These are phyloP conservation scores for Myiozetetes cayanensis DNA, from an alignment of 2,113 vertebrate genomes.

Conservation along the genomic window DNA sequence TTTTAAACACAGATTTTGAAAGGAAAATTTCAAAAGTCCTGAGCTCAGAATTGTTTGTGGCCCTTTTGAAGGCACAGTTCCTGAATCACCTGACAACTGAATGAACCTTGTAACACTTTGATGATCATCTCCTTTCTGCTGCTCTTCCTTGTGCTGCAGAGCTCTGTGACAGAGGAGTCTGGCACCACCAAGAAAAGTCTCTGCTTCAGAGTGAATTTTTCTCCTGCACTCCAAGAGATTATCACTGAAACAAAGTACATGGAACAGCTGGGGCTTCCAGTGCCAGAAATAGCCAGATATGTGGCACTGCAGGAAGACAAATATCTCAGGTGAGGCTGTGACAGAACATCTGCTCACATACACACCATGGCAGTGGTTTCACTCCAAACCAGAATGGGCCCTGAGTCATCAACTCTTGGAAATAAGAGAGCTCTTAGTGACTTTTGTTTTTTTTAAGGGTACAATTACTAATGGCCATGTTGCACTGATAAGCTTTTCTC, in stretches of 20 bases:
- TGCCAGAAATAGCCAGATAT: conserved; percentile 77
- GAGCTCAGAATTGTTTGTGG: not conserved
- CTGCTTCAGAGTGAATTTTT: conserved; percentile 81
- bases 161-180: not conserved
- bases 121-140: not conserved
- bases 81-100: not conserved
- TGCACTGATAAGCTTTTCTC: not conserved
- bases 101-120: not conserved
- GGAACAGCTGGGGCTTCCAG: conserved; percentile 76
- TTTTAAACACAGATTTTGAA: not conserved
- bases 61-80: not conserved
- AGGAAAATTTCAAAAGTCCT: not conserved
- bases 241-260: conserved; percentile 85
- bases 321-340: conserved; percentile 75
- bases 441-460: not conserved
- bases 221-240: conserved; percentile 79
- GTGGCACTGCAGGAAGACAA: conserved; percentile 84
- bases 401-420: not conserved
- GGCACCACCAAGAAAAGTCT: not conserved
- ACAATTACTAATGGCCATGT: not conserved
- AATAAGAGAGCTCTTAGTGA: not conserved
- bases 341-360: not conserved
- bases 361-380: not conserved
- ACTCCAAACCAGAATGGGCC: not conserved
- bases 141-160: conserved; percentile 1